A percentile compares a stretch with the other conserved stretches of the same genome.
Conservation (phyloP, 2,797 vertebrate species). For the Saxicola maurus region DNA sequence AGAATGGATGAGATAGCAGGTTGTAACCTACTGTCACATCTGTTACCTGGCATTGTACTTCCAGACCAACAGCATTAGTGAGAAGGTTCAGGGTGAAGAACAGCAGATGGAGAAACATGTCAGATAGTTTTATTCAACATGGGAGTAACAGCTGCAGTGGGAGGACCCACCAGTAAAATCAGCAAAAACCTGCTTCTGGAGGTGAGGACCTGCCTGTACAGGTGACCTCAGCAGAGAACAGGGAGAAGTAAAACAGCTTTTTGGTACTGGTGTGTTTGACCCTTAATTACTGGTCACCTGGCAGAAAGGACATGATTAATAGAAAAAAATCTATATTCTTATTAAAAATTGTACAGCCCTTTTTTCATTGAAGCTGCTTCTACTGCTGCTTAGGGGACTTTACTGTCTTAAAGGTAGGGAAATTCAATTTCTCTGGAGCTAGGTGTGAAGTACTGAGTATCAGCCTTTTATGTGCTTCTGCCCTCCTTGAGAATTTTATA, state of each 20-base stretch:
- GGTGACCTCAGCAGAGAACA: not conserved
- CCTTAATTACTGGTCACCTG: not conserved
- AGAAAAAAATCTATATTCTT: not conserved
- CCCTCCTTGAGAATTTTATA: not conserved
- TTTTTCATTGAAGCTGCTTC: not conserved
- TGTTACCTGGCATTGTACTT: not conserved
- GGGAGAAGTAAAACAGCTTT: not conserved
- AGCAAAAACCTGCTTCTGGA: not conserved
- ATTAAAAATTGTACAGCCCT: not conserved
- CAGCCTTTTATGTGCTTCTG: not conserved
- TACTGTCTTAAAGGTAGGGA: not conserved
- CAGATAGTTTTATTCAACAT: not conserved
- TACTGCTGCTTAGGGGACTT: not conserved
- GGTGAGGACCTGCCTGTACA: not conserved
- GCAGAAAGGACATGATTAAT: not conserved
- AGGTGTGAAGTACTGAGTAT: not conserved
- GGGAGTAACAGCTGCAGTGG: not conserved
- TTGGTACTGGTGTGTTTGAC: not conserved
- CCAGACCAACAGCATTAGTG: not conserved
- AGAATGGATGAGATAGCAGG: not conserved
- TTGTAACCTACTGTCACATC: not conserved
- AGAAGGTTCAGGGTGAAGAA: not conserved
- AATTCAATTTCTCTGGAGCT: not conserved
- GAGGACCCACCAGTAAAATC: not conserved
- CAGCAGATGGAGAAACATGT: not conserved